These are phyloP conservation scores for Dynastes tityus DNA, from an alignment of 2,888 invertebrate genomes.

Conservation along the genomic window DNA sequence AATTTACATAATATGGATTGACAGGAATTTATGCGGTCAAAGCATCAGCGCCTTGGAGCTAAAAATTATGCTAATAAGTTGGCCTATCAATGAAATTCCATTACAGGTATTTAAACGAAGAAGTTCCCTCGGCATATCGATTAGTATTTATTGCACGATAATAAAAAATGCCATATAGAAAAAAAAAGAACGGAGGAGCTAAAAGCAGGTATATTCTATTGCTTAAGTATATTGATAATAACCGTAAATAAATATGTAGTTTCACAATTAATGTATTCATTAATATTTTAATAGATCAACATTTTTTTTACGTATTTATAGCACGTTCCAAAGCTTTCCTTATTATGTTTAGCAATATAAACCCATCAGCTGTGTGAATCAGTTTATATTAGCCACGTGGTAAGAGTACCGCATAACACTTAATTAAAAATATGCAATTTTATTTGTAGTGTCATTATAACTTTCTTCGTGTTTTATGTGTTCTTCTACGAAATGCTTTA, in stretches of 20 bases:
- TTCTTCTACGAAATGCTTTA: neutral
- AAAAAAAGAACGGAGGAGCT: neutral
- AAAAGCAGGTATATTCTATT: neutral
- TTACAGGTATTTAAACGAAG: conserved; percentile 1
- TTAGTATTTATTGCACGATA: conserved; percentile 16
- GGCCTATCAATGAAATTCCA: conserved; percentile 30
- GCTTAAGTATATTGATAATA: neutral
- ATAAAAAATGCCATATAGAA: neutral
- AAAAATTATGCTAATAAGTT: conserved; percentile 29
- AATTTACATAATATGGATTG: conserved; percentile 43
- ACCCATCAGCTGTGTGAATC: too few relatives aligned
- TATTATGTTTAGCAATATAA: too few relatives aligned
- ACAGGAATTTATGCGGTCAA: conserved; percentile 36
- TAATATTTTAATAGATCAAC: too few relatives aligned
- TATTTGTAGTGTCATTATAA: neutral
- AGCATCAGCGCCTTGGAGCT: conserved; percentile 18
- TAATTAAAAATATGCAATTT: neutral
- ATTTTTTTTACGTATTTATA: too few relatives aligned
- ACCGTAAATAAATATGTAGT: too few relatives aligned
- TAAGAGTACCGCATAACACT: too few relatives aligned
- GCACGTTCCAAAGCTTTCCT: too few relatives aligned
- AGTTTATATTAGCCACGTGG: too few relatives aligned
- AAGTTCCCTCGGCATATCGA: neutral
- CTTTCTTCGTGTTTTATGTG: neutral
- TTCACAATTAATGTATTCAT: too few relatives aligned